A percentile compares a stretch with the other conserved stretches of the same genome.
Conservation (phyloP, 2,113 vertebrate genomes). For the Myotis davidii region DNA sequence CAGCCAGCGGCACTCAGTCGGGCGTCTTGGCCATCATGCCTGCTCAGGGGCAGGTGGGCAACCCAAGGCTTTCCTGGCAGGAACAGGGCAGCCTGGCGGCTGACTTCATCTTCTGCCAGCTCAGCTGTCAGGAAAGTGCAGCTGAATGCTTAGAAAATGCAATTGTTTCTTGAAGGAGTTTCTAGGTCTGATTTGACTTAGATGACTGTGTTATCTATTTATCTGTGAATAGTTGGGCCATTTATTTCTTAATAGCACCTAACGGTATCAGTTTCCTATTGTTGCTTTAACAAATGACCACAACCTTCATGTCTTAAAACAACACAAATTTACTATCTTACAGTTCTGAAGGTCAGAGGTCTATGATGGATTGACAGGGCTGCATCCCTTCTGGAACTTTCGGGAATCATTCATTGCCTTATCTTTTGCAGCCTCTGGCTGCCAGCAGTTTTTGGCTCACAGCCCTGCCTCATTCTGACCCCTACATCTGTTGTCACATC, state of each 20-base stretch:
- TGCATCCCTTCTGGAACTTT: background rate
- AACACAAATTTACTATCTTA: background rate
- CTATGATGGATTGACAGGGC: background rate
- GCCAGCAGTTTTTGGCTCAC: background rate
- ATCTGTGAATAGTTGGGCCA: background rate
- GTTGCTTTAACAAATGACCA: background rate
- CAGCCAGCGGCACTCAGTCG: rapidly evolving
- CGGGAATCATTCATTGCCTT: background rate
- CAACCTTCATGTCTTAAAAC: background rate
- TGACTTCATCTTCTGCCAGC: background rate
- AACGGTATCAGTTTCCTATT: background rate
- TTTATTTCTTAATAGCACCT: background rate
- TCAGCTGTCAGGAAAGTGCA: background rate
- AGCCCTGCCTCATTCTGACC: background rate
- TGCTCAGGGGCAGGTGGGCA: conserved; percentile 20
- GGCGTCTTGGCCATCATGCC: background rate
- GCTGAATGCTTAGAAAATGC: background rate
- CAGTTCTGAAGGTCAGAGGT: background rate
- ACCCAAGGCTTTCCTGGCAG: background rate
- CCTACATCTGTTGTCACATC: background rate
- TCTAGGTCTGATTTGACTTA: background rate
- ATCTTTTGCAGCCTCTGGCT: background rate
- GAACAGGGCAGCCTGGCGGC: background rate
- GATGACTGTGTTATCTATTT: background rate
- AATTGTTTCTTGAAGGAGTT: background rate